Conservation (phyloP, 2,797 vertebrate species). For the Karalla daura region DNA sequence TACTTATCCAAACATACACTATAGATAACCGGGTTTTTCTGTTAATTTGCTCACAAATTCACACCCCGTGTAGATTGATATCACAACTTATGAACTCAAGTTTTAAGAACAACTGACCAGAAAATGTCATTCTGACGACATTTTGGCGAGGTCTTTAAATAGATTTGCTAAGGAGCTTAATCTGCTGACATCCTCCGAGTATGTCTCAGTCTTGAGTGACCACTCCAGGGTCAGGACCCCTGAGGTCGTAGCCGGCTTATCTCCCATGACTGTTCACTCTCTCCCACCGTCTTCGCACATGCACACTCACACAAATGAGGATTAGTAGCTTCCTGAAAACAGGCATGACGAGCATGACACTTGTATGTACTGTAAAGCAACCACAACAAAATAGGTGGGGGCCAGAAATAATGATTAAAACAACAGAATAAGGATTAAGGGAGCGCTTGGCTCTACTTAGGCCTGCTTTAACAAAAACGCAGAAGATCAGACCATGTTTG, state of each 20-base stretch:
- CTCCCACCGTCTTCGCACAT: slow-evolving; percentile 2
- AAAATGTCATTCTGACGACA: slow-evolving; percentile 49
- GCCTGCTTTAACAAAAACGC: no score
- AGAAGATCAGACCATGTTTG: neutral
- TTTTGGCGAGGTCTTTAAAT: slow-evolving; percentile 63
- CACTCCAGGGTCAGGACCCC: slow-evolving; percentile 62
- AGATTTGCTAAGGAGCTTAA: slow-evolving; percentile 72
- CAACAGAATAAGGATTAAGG: no score
- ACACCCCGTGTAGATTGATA: neutral
- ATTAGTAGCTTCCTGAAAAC: neutral
- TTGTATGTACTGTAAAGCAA: no score
- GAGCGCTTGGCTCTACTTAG: no score
- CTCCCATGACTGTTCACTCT: slow-evolving; percentile 50
- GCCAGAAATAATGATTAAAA: no score
- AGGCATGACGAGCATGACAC: no score
- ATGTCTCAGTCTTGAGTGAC: slow-evolving; percentile 58
- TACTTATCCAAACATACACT: neutral
- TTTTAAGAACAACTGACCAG: slow-evolving; percentile 13
- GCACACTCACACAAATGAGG: neutral
- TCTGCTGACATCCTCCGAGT: slow-evolving; percentile 70
- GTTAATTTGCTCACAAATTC: neutral
- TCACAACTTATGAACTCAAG: neutral
- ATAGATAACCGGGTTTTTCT: neutral
- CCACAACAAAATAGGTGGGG: no score
- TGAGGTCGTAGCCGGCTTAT: slow-evolving; percentile 60